Evolutionary conservation across 2,797 vertebrate genomes (phyloP), one percentile per base, ranked within the genome.

Genomic region (Onychomys arenicola): DNA sequence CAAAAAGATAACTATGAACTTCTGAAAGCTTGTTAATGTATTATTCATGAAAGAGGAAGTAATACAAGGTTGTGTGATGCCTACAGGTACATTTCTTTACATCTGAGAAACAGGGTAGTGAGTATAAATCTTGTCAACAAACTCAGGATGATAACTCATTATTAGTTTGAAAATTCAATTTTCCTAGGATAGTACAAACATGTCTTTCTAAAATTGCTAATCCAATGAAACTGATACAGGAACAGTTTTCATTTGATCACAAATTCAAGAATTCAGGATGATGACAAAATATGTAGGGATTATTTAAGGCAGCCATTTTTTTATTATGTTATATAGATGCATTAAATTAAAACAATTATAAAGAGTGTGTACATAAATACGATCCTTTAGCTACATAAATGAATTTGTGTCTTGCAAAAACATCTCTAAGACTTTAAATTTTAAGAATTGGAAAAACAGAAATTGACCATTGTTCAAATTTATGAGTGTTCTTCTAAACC

Each of bases 11-110:
- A 55, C 96, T 97, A 63, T 95, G 89, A 97, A 97, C 81, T 94
- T 94, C 94, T 96, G 73, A 97, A 93, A 96, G 29, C 59, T 71
- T 95, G 43, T 89, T 93, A 86, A 95, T 97, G 77, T 96, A 95
- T 96, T 95, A 97, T 96, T 97, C 93, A 95, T 80, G 17, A 97
- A 90, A 96, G 63, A 17, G 92, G 16, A 59, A 43, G 73, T 7
- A 5, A 37, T 87, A 63, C 78, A 92, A 49, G 43, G 23, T 93
- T 96, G 77, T 93, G 90, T 90, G 87, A 57, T 96, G 32, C 7
- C 17, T 83, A 89, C 84, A 89, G 75, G 13, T 91, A 57, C 37
- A 80, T 55, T 34, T 67, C 46, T 32, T 95, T 76, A 94, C 40
- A 92, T 87, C 90, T 95, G 84, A 93, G 29, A 94, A 94, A 95